A percentile compares a stretch with the other conserved stretches of the same genome.
These are phyloP conservation scores for Leptoteleia sp. DNA, from an alignment of 1,140 invertebrate species.

Conservation along the genomic window DNA sequence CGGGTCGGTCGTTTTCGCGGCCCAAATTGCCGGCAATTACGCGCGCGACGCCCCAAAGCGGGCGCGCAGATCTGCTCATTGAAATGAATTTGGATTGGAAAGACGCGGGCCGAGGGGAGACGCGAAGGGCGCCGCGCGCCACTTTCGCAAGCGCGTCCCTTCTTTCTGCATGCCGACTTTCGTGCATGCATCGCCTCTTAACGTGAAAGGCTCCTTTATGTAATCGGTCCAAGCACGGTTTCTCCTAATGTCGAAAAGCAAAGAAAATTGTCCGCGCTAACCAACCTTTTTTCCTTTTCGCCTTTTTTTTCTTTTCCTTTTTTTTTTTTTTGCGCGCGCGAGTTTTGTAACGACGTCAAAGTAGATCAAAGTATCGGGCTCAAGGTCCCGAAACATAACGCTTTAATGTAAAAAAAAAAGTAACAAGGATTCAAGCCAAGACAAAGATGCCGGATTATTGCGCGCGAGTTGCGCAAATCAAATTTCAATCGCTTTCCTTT, in stretches of 20 bases:
- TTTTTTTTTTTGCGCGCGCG: slow-evolving; percentile 40
- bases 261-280: slow-evolving; percentile 27
- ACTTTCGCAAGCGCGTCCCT: slow-evolving; percentile 6
- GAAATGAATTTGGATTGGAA: slow-evolving; percentile 21
- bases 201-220: slow-evolving; percentile 23
- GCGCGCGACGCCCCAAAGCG: not conserved
- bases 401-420: slow-evolving; percentile 51
- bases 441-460: slow-evolving; percentile 31
- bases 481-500: slow-evolving; percentile 23
- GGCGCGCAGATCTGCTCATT: slow-evolving; percentile 9
- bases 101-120: not conserved
- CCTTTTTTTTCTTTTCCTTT: not conserved
- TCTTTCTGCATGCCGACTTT: slow-evolving; percentile 20
- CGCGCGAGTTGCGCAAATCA: slow-evolving; percentile 29
- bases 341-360: slow-evolving; percentile 71
- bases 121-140: slow-evolving; percentile 6
- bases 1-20: slow-evolving; percentile 15
- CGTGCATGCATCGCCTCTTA: not conserved
- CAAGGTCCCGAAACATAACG: slow-evolving; percentile 69
- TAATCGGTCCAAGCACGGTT: slow-evolving; percentile 23
- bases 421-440: slow-evolving; percentile 28
- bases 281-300: not conserved
- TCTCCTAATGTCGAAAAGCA: slow-evolving; percentile 54
- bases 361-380: slow-evolving; percentile 75
- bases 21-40: slow-evolving; percentile 23